Percentiles rank a stretch among this genome's conserved stretches.
phyloP scores from a whole-genome alignment of 2,113 vertebrate species.

The Xenopus borealis region DNA sequence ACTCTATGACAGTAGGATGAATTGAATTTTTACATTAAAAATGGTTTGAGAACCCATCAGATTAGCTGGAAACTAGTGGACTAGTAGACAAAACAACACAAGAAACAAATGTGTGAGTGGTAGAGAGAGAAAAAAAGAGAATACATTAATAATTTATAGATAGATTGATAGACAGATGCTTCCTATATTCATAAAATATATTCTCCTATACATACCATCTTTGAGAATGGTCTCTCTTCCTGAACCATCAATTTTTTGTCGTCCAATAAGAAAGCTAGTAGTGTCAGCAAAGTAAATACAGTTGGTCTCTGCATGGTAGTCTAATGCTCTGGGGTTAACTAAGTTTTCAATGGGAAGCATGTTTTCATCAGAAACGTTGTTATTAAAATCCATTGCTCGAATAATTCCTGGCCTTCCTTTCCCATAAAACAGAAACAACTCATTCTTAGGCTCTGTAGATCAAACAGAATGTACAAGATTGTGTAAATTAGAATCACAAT shows the following conservation, averaged over 20 bases:
- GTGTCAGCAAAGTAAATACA: slow-evolving; percentile 97
- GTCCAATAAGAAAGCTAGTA: slow-evolving; percentile 93
- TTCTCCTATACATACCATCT: slow-evolving; percentile 72
- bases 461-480: background rate
- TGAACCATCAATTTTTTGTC: slow-evolving; percentile 91
- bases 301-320: slow-evolving; percentile 88
- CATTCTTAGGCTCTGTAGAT: slow-evolving; percentile 88
- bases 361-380: slow-evolving; percentile 88
- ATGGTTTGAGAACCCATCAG: too few relatives aligned
- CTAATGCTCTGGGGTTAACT: slow-evolving; percentile 92
- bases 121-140: too few relatives aligned
- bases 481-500: background rate
- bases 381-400: slow-evolving; percentile 89
- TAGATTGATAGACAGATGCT: background rate
- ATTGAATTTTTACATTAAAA: too few relatives aligned
- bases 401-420: slow-evolving; percentile 96
- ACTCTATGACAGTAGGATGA: too few relatives aligned
- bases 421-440: slow-evolving; percentile 96
- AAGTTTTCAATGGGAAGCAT: slow-evolving; percentile 93
- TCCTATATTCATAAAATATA: background rate
- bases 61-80: too few relatives aligned
- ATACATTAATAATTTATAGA: too few relatives aligned
- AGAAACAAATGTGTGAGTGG: too few relatives aligned
- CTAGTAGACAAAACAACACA: too few relatives aligned
- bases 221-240: slow-evolving; percentile 90